Conservation (phyloP, 2,888 invertebrate species). For the Xanthia togata region DNA sequence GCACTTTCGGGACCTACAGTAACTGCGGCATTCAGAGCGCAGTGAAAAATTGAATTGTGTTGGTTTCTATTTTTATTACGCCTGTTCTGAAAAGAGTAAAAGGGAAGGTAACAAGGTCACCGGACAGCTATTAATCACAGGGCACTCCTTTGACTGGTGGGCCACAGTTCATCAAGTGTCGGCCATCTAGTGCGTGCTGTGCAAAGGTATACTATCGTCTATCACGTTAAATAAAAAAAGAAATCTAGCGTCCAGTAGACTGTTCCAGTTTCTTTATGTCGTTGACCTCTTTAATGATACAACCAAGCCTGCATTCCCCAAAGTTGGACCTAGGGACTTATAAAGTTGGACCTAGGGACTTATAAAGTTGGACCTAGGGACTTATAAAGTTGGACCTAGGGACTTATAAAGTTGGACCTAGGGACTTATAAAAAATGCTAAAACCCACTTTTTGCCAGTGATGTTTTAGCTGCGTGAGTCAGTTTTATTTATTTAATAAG, state of each 20-base stretch:
- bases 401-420: neutral
- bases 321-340: neutral
- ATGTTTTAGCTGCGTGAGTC: neutral
- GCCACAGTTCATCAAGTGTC: conserved; percentile 42
- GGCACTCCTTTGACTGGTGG: conserved; percentile 42
- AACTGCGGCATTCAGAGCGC: neutral
- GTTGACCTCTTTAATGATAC: conserved; percentile 5
- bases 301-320: neutral
- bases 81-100: conserved; percentile 20
- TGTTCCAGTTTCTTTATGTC: neutral
- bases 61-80: neutral
- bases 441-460: neutral
- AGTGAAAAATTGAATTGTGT: conserved; percentile 15
- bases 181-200: conserved; percentile 23
- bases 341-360: neutral
- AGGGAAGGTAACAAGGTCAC: conserved; percentile 38
- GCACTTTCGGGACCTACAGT: neutral
- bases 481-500: neutral
- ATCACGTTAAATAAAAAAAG: conserved; percentile 8
- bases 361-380: neutral
- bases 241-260: neutral
- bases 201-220: conserved; percentile 29
- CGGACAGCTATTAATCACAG: conserved; percentile 57
- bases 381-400: neutral
- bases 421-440: neutral